phyloP scores from a whole-genome alignment of 2,888 invertebrate species.

The Drosophila buzzatii region DNA sequence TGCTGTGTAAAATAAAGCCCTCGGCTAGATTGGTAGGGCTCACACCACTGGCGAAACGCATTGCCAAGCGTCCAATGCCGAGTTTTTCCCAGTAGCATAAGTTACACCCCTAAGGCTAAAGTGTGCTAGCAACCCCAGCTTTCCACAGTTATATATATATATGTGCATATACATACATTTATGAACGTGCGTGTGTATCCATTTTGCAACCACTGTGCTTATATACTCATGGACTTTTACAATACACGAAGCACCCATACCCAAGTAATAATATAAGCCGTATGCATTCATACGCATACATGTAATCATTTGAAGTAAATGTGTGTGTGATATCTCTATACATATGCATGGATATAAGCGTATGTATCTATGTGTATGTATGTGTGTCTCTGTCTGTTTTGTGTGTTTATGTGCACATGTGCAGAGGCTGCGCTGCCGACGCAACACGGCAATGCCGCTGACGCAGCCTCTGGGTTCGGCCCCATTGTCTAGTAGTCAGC shows the following conservation, averaged over 20 bases:
- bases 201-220: constrained; percentile 53
- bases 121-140: constrained; percentile 69
- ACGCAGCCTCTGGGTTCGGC: constrained; percentile 78
- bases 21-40: constrained; percentile 59
- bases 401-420: constrained; percentile 41
- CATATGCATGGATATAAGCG: constrained; percentile 21
- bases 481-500: constrained; percentile 80
- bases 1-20: constrained; percentile 64
- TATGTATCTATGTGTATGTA: constrained; percentile 15
- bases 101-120: constrained; percentile 82
- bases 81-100: constrained; percentile 83
- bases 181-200: constrained; percentile 10
- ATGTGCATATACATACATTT: neutral
- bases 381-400: constrained; percentile 19
- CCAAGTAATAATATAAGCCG: constrained; percentile 19
- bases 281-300: constrained; percentile 15
- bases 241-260: constrained; percentile 26
- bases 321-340: constrained; percentile 11
- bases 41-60: constrained; percentile 68
- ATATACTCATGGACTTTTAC: constrained; percentile 38
- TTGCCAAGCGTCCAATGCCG: constrained; percentile 76
- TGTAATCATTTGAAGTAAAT: constrained; percentile 12
- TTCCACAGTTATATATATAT: constrained; percentile 37
- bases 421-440: constrained; percentile 67
- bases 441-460: constrained; percentile 63